Conservation (phyloP, 2,888 invertebrate genomes). For the Pyrocoelia pectoralis region DNA sequence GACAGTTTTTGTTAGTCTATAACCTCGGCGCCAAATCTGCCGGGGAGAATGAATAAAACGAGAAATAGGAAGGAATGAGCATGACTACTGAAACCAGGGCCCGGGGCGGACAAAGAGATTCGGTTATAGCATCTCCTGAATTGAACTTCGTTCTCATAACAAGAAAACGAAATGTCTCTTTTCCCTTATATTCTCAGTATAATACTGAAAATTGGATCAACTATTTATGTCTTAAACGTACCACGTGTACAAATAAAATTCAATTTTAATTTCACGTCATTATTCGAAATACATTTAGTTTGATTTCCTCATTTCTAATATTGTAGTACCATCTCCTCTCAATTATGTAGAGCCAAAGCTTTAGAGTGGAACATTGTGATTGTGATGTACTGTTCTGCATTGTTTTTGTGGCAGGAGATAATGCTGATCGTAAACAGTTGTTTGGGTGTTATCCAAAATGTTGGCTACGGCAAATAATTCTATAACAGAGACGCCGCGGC, state of each 20-base stretch:
- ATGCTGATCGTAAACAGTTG: not conserved
- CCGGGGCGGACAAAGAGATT: constrained; percentile 34
- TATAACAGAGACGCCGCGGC: too few species aligned
- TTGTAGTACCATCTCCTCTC: too few species aligned
- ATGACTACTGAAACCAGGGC: constrained; percentile 27
- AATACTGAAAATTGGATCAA: constrained; percentile 28
- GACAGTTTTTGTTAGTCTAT: constrained; percentile 48
- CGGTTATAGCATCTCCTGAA: constrained; percentile 34
- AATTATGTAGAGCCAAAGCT: too few species aligned
- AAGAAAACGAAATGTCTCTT: constrained; percentile 22
- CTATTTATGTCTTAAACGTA: constrained; percentile 18
- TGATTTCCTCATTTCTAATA: too few species aligned
- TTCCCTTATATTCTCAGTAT: constrained; percentile 24
- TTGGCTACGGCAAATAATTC: not conserved
- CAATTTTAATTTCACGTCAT: not conserved
- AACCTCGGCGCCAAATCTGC: constrained; percentile 43
- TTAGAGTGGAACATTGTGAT: too few species aligned
- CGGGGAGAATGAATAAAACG: constrained; percentile 41
- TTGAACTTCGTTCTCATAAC: constrained; percentile 27
- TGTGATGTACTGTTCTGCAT: not conserved
- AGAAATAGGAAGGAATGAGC: constrained; percentile 30
- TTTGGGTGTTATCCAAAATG: not conserved
- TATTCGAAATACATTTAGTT: not conserved
- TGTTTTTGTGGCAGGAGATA: too few species aligned
- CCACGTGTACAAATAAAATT: constrained; percentile 3